Evolutionary conservation across 2,888 invertebrate genomes (phyloP).

Genomic region (Pterostichus niger): DNA sequence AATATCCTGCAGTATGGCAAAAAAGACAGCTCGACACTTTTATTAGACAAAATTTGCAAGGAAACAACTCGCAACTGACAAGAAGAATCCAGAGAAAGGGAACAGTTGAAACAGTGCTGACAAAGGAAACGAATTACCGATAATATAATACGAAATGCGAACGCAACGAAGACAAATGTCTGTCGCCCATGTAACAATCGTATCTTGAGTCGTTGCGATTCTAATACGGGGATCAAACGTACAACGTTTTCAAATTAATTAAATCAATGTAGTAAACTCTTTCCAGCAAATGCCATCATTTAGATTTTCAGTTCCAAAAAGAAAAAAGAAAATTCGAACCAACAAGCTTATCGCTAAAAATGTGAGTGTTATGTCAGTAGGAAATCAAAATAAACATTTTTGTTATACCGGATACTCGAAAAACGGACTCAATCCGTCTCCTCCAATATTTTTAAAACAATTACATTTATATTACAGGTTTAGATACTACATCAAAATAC

Average conservation of each 20-base stretch:
- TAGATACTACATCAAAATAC: no score
- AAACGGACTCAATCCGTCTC: no score
- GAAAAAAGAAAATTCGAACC: no score
- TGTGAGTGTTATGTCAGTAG: no score
- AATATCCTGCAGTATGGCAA: constrained; percentile 23
- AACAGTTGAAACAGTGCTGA: constrained; percentile 45
- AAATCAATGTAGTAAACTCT: no score
- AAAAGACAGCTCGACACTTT: constrained; percentile 54
- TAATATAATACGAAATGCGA: constrained; percentile 48
- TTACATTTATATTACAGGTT: no score
- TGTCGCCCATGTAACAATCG: constrained; percentile 13
- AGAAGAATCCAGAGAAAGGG: constrained; percentile 42
- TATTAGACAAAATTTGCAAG: constrained; percentile 54
- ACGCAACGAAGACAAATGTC: constrained; percentile 40
- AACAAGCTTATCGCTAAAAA: no score
- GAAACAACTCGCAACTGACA: constrained; percentile 50
- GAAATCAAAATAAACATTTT: no score
- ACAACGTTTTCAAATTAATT: background rate
- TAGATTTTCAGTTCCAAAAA: background rate
- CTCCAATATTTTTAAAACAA: no score
- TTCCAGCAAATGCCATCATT: no score
- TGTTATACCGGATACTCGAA: no score
- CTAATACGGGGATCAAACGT: background rate
- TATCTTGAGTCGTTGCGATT: background rate
- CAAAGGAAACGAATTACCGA: constrained; percentile 47